A percentile compares a stretch with the other conserved stretches of the same genome.
Conservation (phyloP, 2,113 vertebrate genomes). For the Syngnathoides biaculeatus region DNA sequence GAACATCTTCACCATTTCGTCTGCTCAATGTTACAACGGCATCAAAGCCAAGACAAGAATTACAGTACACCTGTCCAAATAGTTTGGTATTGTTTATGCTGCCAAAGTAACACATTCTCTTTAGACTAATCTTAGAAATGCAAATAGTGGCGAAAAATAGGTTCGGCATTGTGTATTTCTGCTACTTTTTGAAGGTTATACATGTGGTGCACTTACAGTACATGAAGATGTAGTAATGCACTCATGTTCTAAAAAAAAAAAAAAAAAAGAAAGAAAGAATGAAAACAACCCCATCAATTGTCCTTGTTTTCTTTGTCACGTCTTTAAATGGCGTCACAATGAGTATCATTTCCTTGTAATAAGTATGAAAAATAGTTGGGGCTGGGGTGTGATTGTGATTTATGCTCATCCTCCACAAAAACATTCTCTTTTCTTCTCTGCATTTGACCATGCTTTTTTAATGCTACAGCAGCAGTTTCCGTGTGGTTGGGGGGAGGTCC, state of each 20-base stretch:
- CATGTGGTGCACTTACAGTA: slow-evolving; percentile 4
- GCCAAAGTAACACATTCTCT: background rate
- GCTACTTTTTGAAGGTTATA: background rate
- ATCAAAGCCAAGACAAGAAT: background rate
- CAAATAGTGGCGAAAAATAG: background rate
- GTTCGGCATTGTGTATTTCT: background rate
- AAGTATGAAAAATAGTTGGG: background rate
- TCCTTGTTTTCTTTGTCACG: background rate
- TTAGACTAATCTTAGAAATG: background rate
- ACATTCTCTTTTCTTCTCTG: background rate
- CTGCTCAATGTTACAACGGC: background rate
- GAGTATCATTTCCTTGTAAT: background rate
- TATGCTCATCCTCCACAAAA: background rate
- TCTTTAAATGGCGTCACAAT: slow-evolving; percentile 11
- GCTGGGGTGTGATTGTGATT: background rate
- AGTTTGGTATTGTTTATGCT: no score
- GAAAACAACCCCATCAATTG: background rate
- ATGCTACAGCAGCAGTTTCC: background rate
- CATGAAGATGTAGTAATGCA: background rate
- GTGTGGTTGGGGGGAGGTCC: no score
- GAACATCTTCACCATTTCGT: no score
- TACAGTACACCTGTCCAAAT: background rate
- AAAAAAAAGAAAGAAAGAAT: no score
- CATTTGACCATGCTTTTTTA: no score
- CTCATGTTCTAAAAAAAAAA: background rate